phyloP scores from a whole-genome alignment of 2,797 vertebrate species.

The Platalea minor region DNA sequence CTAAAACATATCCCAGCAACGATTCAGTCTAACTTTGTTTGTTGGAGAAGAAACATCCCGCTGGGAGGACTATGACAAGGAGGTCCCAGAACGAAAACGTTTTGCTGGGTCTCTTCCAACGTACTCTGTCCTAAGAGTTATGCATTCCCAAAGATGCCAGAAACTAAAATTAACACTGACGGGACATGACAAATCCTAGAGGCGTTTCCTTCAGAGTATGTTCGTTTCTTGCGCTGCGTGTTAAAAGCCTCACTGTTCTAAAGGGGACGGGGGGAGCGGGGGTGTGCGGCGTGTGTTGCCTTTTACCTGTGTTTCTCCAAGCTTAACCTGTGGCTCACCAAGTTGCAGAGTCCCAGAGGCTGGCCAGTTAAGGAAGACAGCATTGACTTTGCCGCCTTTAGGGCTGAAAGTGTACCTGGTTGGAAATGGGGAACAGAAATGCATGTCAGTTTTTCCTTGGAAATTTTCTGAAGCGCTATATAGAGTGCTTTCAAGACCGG shows the following conservation, averaged over 20 bases:
- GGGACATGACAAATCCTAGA: not conserved
- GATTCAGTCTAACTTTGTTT: not conserved
- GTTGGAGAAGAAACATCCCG: not conserved
- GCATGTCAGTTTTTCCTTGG: not conserved
- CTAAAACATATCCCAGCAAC: not conserved
- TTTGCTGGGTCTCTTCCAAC: not conserved
- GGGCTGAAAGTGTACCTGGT: conserved; percentile 88
- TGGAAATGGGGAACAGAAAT: not conserved
- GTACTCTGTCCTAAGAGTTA: not conserved
- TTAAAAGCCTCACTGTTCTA: not conserved
- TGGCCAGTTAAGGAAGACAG: conserved; percentile 88
- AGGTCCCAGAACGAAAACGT: not conserved
- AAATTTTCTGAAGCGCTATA: not conserved
- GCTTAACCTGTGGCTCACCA: conserved; percentile 73
- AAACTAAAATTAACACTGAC: not conserved
- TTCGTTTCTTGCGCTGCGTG: not conserved
- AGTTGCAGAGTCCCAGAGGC: conserved; percentile 77
- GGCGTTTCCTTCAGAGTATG: not conserved
- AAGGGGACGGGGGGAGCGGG: not conserved
- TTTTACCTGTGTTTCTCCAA: conserved; percentile 81
- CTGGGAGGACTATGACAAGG: not conserved
- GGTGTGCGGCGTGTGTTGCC: rapidly evolving
- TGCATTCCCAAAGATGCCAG: not conserved
- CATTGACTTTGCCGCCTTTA: conserved; percentile 79
- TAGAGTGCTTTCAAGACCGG: not conserved